phyloP scores from a whole-genome alignment of 1,140 invertebrate genomes.

The Drosophila navojoa region DNA sequence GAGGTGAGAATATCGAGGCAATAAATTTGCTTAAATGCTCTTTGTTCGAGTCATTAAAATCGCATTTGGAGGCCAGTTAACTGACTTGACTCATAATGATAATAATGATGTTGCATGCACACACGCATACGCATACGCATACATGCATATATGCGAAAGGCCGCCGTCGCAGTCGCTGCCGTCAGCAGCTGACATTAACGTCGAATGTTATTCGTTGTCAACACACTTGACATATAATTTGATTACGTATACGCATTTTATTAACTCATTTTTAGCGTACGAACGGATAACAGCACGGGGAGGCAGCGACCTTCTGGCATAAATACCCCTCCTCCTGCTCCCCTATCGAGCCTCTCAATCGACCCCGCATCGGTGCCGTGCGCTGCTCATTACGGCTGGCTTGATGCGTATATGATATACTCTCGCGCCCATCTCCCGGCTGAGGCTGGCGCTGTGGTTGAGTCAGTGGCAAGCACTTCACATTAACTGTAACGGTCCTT shows the following conservation, averaged over 20 bases:
- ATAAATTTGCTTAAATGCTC: conserved; percentile 77
- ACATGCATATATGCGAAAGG: not conserved
- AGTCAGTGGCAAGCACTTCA: conserved; percentile 41
- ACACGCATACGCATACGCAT: conserved; percentile 2
- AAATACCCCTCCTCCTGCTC: no score
- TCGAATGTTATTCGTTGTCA: conserved; percentile 76
- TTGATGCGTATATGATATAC: conserved; percentile 77
- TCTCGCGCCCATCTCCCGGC: conserved; percentile 6
- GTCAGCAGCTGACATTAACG: conserved; percentile 58
- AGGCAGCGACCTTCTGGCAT: not conserved
- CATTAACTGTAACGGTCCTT: conserved; percentile 67
- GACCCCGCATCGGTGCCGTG: conserved; percentile 5
- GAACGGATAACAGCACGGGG: conserved; percentile 35
- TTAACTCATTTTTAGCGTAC: conserved; percentile 76
- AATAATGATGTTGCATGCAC: conserved; percentile 25
- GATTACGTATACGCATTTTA: conserved; percentile 82
- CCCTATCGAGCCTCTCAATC: no score
- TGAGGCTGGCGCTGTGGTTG: conserved; percentile 11
- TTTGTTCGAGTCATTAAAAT: conserved; percentile 80
- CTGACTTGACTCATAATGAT: conserved; percentile 36
- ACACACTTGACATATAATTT: conserved; percentile 82
- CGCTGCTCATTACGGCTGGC: conserved; percentile 35
- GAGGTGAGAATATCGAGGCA: conserved; percentile 46
- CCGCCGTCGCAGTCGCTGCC: not conserved
- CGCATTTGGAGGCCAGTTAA: conserved; percentile 62